These are phyloP conservation scores for Notarius quadriscutis DNA, from an alignment of 2,113 vertebrate genomes.

Conservation along the genomic window DNA sequence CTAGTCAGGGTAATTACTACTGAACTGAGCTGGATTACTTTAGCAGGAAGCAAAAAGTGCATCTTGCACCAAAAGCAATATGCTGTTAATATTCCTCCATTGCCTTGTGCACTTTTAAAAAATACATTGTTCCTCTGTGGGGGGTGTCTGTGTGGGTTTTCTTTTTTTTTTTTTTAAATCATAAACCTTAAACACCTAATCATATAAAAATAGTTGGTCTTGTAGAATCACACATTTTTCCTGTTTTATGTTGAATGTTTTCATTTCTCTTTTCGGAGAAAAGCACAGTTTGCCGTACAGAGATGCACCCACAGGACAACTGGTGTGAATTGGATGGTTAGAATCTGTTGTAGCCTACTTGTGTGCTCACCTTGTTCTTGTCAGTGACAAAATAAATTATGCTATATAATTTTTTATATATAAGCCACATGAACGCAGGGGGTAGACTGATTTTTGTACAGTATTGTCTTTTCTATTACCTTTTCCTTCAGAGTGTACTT, in stretches of 20 bases:
- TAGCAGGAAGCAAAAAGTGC: background rate
- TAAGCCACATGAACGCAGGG: background rate
- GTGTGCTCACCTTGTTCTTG: background rate
- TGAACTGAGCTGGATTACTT: background rate
- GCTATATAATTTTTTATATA: background rate
- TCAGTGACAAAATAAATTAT: background rate
- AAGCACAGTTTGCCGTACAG: background rate
- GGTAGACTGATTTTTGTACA: constrained; percentile 13
- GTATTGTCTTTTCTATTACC: background rate
- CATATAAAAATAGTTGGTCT: background rate
- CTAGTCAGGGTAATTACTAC: background rate
- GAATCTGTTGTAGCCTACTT: background rate
- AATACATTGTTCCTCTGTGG: background rate
- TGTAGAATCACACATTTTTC: background rate
- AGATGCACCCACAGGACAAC: background rate
- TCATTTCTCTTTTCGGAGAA: background rate
- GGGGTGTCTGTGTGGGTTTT: too few species aligned
- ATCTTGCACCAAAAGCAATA: constrained; percentile 19
- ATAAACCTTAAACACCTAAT: background rate
- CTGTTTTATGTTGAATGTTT: background rate
- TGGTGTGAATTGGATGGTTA: background rate
- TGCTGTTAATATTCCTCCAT: background rate
- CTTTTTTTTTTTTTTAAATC: background rate
- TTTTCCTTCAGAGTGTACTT: background rate
- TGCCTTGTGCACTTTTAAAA: background rate